Evolutionary conservation across 2,113 vertebrate genomes (phyloP).

Genomic region (Antechinus flavipes): DNA sequence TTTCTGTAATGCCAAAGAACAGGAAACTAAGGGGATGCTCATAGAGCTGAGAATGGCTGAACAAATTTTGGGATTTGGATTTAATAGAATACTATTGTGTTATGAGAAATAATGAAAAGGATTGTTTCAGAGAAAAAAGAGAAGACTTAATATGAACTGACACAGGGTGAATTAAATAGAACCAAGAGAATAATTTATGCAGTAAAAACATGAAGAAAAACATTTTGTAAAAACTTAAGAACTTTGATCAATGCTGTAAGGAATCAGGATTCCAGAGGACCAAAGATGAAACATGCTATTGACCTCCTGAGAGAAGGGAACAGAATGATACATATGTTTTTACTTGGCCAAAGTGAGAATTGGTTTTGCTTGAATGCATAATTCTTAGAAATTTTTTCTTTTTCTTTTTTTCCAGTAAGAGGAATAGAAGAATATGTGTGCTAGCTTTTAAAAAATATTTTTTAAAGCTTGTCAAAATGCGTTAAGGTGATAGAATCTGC

Average conservation of each 20-base stretch:
- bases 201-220: neutral
- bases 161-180: neutral
- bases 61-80: neutral
- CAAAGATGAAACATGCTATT: neutral
- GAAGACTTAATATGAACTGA: neutral
- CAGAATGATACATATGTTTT: neutral
- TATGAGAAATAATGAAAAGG: neutral
- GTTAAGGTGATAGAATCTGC: neutral
- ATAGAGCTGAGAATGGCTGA: neutral
- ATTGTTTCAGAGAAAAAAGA: neutral
- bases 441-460: neutral
- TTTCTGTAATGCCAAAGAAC: neutral
- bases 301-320: neutral
- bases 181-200: neutral
- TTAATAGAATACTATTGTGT: neutral
- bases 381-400: neutral
- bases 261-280: neutral
- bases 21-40: neutral
- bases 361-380: neutral
- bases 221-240: neutral
- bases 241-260: neutral
- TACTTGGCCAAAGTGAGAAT: neutral
- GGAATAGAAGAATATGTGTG: neutral
- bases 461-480: neutral
- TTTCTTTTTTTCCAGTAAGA: neutral